These are phyloP conservation scores for Sesamia nonagrioides DNA, from an alignment of 1,140 invertebrate species.

Conservation along the genomic window DNA sequence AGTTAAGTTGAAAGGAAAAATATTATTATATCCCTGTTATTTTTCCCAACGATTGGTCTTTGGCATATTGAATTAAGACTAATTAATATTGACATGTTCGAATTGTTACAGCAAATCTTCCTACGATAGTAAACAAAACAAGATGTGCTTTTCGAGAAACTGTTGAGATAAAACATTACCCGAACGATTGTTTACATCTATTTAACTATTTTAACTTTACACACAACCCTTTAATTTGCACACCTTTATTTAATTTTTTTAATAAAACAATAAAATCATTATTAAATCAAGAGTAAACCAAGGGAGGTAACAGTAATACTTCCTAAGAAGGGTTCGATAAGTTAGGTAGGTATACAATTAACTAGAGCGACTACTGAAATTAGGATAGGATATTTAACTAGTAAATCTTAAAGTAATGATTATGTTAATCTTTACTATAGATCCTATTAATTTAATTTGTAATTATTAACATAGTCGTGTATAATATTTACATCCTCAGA, in stretches of 20 bases:
- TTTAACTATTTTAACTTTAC: conserved; percentile 86
- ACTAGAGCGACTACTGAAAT: conserved; percentile 50
- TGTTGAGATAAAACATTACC: conserved; percentile 72
- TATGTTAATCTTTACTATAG: conserved; percentile 84
- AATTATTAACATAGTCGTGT: conserved; percentile 84
- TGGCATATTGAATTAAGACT: conserved; percentile 80
- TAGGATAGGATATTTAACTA: conserved; percentile 71
- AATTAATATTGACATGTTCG: conserved; percentile 66
- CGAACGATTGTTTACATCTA: conserved; percentile 80
- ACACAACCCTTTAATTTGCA: conserved; percentile 87
- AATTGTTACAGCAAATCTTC: conserved; percentile 57
- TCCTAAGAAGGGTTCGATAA: conserved; percentile 49
- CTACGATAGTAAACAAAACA: conserved; percentile 60
- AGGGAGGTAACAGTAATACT: conserved; percentile 47
- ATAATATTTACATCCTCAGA: conserved; percentile 82
- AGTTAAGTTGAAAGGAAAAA: conserved; percentile 75
- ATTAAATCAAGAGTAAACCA: conserved; percentile 55
- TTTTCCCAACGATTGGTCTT: conserved; percentile 84
- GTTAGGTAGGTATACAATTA: conserved; percentile 30
- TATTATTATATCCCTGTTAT: conserved; percentile 84
- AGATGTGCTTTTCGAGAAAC: conserved; percentile 72
- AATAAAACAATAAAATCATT: conserved; percentile 73
- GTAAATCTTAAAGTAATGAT: conserved; percentile 83
- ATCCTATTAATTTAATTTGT: conserved; percentile 83
- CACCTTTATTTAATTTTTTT: conserved; percentile 80